A percentile compares a stretch with the other conserved stretches of the same genome.
Evolutionary conservation across 1,140 invertebrate genomes (phyloP).

Genomic region (Pomacea maculata): DNA sequence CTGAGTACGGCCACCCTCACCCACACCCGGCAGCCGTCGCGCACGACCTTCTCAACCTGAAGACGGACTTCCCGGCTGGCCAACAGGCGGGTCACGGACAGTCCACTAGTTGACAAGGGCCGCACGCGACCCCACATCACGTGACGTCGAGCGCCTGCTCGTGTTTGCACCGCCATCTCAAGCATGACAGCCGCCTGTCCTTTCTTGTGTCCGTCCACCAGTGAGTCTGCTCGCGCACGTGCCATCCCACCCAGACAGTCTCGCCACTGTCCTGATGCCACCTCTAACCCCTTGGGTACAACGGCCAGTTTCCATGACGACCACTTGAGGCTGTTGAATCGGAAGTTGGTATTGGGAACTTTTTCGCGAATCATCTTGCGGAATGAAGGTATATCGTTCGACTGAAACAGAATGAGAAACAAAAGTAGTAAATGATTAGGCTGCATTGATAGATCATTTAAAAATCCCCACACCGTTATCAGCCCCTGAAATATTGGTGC

Average conservation of each 20-base stretch:
- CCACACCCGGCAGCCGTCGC: conserved; percentile 2
- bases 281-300: neutral
- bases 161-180: conserved; percentile 32
- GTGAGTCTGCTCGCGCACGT: neutral
- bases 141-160: conserved; percentile 4
- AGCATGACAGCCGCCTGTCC: conserved; percentile 27
- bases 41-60: conserved; percentile 10
- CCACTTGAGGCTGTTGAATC: conserved; percentile 31
- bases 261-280: conserved; percentile 1
- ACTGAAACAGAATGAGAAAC: neutral
- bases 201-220: neutral
- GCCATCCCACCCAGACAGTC: conserved; percentile 2
- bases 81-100: neutral
- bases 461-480: too few species aligned
- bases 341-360: conserved; percentile 35
- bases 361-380: conserved; percentile 32
- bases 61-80: neutral
- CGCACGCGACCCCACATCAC: conserved; percentile 20
- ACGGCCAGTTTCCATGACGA: conserved; percentile 9
- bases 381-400: too few species aligned
- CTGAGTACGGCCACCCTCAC: neutral
- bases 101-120: neutral
- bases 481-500: too few species aligned
- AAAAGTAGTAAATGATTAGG: neutral
- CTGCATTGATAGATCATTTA: too few species aligned